Evolutionary conservation across 2,797 vertebrate species (phyloP).

Genomic region (Enteromius radiatus): DNA sequence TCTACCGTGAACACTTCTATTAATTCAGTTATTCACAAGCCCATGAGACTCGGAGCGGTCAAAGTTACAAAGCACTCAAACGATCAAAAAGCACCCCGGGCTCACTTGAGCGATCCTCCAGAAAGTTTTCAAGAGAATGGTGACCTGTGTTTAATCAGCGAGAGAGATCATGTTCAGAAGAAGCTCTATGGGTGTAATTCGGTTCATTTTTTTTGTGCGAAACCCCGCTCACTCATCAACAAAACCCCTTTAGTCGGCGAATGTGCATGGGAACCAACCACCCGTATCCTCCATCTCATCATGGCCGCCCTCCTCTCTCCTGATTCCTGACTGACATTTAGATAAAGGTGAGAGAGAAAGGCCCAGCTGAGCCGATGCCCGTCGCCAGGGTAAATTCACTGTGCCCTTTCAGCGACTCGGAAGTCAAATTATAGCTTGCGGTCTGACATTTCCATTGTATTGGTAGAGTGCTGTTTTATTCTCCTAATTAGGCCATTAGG

Average conservation of each 20-base stretch:
- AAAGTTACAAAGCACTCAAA: conserved; percentile 33
- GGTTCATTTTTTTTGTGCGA: not conserved
- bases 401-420: conserved; percentile 70
- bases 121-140: conserved; percentile 37
- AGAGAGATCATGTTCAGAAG: conserved; percentile 17
- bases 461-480: conserved; percentile 68
- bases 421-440: conserved; percentile 75
- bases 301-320: conserved; percentile 50
- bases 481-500: conserved; percentile 80
- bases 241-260: conserved; percentile 47
- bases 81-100: conserved; percentile 39
- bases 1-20: conserved; percentile 36
- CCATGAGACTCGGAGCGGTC: conserved; percentile 20
- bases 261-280: conserved; percentile 37
- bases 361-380: conserved; percentile 54
- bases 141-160: conserved; percentile 40
- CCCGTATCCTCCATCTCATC: conserved; percentile 14
- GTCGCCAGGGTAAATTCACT: conserved; percentile 66
- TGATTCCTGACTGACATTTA: conserved; percentile 78
- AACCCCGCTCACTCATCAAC: conserved; percentile 35
- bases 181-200: conserved; percentile 8
- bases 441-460: conserved; percentile 78
- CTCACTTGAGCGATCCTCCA: conserved; percentile 18
- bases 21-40: conserved; percentile 49
- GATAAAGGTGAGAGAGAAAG: conserved; percentile 75